Evolutionary conservation across 2,113 vertebrate species (phyloP), one percentile per base, ranked within the genome.

Genomic region (Sinocyclocheilus grahami): DNA sequence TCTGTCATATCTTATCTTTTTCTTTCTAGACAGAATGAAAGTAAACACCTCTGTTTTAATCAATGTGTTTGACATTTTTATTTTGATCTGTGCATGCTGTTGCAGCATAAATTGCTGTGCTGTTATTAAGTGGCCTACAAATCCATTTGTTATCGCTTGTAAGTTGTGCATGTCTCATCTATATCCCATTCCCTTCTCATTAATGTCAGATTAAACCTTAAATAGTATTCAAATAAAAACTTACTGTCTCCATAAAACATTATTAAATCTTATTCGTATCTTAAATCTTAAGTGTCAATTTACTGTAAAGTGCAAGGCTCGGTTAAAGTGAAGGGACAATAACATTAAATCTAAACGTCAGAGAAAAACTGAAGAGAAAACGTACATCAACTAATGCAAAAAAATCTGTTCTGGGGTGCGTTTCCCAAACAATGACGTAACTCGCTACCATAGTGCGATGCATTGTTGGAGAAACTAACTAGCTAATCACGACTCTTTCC

Each of bases 171-270:
- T 27, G 6, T 42, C 7, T 65, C 6, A 81, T 58, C 30, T 20
- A 14, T 13, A 65, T 48, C 27, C 18, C 11, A 48, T 83, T 83
- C 10, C 20, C 10, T 71, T 71, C 27, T 37, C 65, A 55, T 83
- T 83, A 71, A 51, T 22, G 81, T 51, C 81, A 55, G 27, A 83
- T 69, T 71, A 65, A 83, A 51, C 42, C 27, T 48, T 53, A 55
- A 71, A 33, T 5, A 67, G 42, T 27, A 30, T 67, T 37, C 24
- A 37, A 69, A 83, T 83, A 53, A 83, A 76, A 83, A 71, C 18
- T 53, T 13, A 69, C 63, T 33, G 63, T 83, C 65, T 14, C 16
- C 46, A 48, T 67, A 20, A 51, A 51, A 20, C 16, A 1, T 82
- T 67, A 82, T 46, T 48, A 69, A 82, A 48, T 51, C 39, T 3